Conservation (phyloP, 2,113 vertebrate genomes). For the Todiramphus saurophagus region DNA sequence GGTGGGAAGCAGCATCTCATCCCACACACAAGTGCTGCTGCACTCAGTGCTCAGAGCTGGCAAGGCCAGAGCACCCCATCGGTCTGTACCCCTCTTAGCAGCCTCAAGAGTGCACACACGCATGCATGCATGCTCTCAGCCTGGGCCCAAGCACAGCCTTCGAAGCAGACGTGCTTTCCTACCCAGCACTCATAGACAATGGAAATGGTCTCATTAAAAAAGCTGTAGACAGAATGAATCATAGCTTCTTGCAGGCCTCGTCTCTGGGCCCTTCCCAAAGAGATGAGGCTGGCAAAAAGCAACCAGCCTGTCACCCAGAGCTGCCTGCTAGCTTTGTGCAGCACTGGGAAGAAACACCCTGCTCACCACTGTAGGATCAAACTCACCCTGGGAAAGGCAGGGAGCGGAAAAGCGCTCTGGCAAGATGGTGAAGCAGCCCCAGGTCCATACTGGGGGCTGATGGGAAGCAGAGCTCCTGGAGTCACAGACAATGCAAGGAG, state of each 20-base stretch:
- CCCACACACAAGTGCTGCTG: background rate
- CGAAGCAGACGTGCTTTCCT: background rate
- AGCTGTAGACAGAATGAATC: constrained; percentile 23
- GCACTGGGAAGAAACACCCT: background rate
- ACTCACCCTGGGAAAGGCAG: background rate
- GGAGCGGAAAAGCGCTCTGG: background rate
- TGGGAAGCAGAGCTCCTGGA: background rate
- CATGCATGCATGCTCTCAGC: background rate
- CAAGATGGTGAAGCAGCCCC: background rate
- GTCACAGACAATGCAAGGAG: background rate
- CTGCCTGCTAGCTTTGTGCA: background rate
- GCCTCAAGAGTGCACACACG: background rate
- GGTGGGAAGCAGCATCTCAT: background rate
- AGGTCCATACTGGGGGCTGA: background rate
- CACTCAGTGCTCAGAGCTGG: background rate
- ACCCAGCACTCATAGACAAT: background rate
- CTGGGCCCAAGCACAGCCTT: background rate
- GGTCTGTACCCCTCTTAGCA: background rate
- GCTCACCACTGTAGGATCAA: background rate
- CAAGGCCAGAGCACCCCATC: rapidly evolving
- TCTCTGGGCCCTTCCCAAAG: background rate
- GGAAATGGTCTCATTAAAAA: background rate
- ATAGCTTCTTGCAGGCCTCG: background rate
- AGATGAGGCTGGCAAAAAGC: background rate
- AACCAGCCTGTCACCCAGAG: background rate